Percentiles rank a stretch among this genome's conserved stretches.
These are phyloP conservation scores for Aldrovandia affinis DNA, from an alignment of 2,797 vertebrate species.

Conservation along the genomic window DNA sequence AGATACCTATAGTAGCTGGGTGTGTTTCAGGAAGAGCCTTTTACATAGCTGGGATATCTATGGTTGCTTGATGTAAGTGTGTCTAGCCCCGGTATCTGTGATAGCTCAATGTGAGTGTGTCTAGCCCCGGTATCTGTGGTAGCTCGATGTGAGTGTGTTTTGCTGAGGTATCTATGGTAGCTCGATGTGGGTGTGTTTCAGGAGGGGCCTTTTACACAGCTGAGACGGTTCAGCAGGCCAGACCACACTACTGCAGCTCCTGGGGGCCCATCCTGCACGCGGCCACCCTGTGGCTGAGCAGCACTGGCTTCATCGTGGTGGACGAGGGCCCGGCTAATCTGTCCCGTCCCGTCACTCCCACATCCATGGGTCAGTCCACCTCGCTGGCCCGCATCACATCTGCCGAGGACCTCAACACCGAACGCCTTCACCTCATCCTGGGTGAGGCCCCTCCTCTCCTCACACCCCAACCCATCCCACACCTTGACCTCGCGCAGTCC, in stretches of 20 bases:
- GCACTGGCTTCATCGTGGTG: constrained; percentile 77
- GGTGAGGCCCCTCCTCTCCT: constrained; percentile 67
- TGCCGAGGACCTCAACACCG: constrained; percentile 86
- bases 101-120: not conserved
- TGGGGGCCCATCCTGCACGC: constrained; percentile 91
- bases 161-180: too few relatives aligned
- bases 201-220: constrained; percentile 90
- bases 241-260: constrained; percentile 80
- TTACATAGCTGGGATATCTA: constrained; percentile 57
- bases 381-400: constrained; percentile 76
- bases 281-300: constrained; percentile 88
- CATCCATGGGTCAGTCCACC: constrained; percentile 84
- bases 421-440: constrained; percentile 88
- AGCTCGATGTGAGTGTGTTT: not conserved
- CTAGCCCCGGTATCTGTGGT: not conserved
- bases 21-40: constrained; percentile 81
- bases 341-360: constrained; percentile 91
- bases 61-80: not conserved
- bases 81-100: not conserved
- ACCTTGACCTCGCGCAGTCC: not conserved
- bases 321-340: constrained; percentile 83
- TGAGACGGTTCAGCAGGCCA: constrained; percentile 82
- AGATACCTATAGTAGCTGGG: not conserved
- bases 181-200: constrained; percentile 45
- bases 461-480: too few relatives aligned